Percentiles rank a stretch among this genome's conserved stretches.
Conservation (phyloP, 2,113 vertebrate genomes). For the Sphaerodactylus townsendi region DNA sequence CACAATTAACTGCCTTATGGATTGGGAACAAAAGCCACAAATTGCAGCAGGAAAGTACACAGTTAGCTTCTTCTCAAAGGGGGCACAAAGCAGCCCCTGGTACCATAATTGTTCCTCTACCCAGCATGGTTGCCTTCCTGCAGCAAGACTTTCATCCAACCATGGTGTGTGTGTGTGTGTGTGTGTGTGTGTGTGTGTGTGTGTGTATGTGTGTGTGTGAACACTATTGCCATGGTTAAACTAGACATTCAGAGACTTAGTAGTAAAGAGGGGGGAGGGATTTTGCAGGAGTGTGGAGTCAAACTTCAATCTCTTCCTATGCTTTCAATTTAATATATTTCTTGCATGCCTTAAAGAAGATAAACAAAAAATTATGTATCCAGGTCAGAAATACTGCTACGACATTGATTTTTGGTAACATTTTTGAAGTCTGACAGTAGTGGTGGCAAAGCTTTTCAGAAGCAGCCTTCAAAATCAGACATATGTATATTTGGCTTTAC, state of each 20-base stretch:
- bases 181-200: too few relatives aligned
- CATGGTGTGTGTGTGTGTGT: too few relatives aligned
- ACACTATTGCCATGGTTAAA: background rate
- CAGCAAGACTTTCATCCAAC: background rate
- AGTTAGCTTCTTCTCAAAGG: background rate
- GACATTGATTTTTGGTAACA: background rate
- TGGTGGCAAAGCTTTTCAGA: background rate
- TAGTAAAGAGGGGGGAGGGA: background rate
- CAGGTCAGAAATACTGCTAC: background rate
- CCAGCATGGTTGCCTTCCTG: background rate
- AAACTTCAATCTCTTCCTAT: background rate
- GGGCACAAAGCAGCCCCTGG: background rate
- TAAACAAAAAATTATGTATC: background rate
- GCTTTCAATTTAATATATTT: background rate
- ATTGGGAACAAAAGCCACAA: background rate
- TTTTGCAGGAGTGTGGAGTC: background rate
- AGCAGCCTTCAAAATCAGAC: slow-evolving; percentile 22
- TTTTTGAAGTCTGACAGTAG: background rate
- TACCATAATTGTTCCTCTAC: background rate
- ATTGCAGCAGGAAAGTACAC: background rate
- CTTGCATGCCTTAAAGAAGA: background rate
- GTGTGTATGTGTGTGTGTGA: background rate
- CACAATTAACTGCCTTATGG: background rate
- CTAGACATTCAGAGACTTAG: background rate
- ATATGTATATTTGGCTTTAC: slow-evolving; percentile 2